Conservation (phyloP, 2,888 invertebrate genomes). For the Cantharis nigra region DNA sequence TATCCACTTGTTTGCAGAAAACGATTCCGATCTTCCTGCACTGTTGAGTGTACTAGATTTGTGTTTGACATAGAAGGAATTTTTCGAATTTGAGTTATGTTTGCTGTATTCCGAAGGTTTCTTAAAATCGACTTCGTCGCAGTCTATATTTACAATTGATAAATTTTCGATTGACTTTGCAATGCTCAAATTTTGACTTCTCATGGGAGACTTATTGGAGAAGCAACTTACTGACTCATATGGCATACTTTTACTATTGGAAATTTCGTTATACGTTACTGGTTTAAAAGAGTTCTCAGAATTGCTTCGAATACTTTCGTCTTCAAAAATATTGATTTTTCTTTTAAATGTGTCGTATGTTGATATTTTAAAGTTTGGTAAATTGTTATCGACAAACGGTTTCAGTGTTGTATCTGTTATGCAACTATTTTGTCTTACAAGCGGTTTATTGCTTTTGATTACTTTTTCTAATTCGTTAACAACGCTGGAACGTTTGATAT, state of each 20-base stretch:
- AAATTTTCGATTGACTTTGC: slow-evolving; percentile 47
- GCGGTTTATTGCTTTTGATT: slow-evolving; percentile 25
- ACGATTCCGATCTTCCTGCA: slow-evolving; percentile 49
- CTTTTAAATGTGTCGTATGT: slow-evolving; percentile 54
- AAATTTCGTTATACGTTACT: slow-evolving; percentile 30
- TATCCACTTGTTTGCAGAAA: slow-evolving; percentile 46
- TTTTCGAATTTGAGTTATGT: slow-evolving; percentile 24
- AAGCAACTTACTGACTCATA: neutral
- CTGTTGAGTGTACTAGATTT: slow-evolving; percentile 10
- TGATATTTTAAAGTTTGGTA: slow-evolving; percentile 56
- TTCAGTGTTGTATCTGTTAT: slow-evolving; percentile 1
- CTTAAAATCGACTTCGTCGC: slow-evolving; percentile 44
- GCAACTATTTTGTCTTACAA: slow-evolving; percentile 31
- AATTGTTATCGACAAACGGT: slow-evolving; percentile 36
- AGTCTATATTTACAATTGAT: slow-evolving; percentile 30
- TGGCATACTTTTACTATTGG: slow-evolving; percentile 1
- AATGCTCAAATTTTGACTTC: slow-evolving; percentile 24
- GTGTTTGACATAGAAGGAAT: slow-evolving; percentile 28
- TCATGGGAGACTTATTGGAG: neutral
- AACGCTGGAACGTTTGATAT: slow-evolving; percentile 34
- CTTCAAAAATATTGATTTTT: slow-evolving; percentile 55
- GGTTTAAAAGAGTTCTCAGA: slow-evolving; percentile 37
- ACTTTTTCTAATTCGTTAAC: slow-evolving; percentile 42
- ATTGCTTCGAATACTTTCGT: slow-evolving; percentile 54
- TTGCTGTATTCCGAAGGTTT: slow-evolving; percentile 39